phyloP scores from a whole-genome alignment of 53 echinoderm and acorn worm species.

The Hippasteria phrygiana region DNA sequence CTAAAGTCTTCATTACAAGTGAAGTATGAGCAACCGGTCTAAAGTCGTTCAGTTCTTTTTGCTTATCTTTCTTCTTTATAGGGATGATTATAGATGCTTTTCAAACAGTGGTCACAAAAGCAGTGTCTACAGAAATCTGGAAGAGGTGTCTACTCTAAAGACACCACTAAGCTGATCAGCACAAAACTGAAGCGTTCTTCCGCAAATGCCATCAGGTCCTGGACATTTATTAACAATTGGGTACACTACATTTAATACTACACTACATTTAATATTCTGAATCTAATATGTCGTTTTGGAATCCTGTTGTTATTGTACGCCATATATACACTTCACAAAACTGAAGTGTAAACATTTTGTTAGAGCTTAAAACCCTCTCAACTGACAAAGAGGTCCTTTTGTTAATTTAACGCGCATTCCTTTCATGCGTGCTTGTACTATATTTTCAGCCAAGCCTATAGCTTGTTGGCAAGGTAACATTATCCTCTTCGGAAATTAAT shows the following conservation, averaged over 20 bases:
- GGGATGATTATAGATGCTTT: slow-evolving; percentile 41
- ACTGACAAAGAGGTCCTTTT: too few species aligned
- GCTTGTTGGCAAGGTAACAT: slow-evolving; percentile 11
- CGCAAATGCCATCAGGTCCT: slow-evolving; percentile 16
- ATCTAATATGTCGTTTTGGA: too few species aligned
- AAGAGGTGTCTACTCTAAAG: slow-evolving; percentile 31
- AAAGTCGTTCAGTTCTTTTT: slow-evolving; percentile 54
- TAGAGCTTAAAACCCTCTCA: too few species aligned
- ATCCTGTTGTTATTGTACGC: too few species aligned
- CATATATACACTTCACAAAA: too few species aligned
- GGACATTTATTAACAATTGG: slow-evolving; percentile 6
- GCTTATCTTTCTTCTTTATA: slow-evolving; percentile 24
- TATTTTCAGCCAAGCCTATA: background rate
- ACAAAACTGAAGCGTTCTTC: slow-evolving; percentile 29
- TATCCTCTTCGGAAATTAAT: background rate
- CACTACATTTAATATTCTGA: too few species aligned
- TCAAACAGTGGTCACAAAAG: slow-evolving; percentile 23
- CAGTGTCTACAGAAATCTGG: slow-evolving; percentile 14
- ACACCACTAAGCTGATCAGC: slow-evolving; percentile 40
- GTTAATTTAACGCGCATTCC: too few species aligned
- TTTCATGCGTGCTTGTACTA: background rate
- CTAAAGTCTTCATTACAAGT: slow-evolving; percentile 55
- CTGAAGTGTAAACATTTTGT: too few species aligned
- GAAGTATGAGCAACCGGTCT: slow-evolving; percentile 57
- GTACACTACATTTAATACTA: too few species aligned